Evolutionary conservation across 92 coral and sea anemone genomes (phyloP), one percentile per base, ranked within the genome.

Genomic region (Umimayanthus chanpuru): DNA sequence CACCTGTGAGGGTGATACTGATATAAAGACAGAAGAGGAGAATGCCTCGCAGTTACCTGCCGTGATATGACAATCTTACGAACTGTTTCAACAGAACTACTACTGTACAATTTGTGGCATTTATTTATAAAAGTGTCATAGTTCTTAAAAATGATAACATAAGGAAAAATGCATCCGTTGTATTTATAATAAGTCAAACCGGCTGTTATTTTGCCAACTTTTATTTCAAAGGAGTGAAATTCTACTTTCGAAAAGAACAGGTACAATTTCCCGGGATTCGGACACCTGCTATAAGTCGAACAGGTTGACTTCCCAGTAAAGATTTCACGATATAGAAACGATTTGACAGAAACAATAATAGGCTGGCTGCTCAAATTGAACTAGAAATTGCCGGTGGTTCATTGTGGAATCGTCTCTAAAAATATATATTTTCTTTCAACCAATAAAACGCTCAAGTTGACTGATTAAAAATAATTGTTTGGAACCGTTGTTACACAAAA

Each of bases 331-430:
- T 83, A 66, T 7, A 81, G 73, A 58, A 56, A 36, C 47, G 9
- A 15, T 8, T 65, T 26, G 66, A 41, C 29, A 36, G 25, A 41
- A 36, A 39, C 79, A n/a, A 68, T 30, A 83, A 47, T 71, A 11
- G 67, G 47, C 77, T 21, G 87, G 68, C 28, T 68, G 23, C 55
- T 5, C 8, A 11, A 77, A 82, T 67, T 41, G 53, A 82, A 82
- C 76, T 43, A 38, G 26, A 83, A 26, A 29, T 70, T 47, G 76
- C 87, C 77, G 77, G 87, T 70, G 77, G 78, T 70, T 83, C 66
- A 83, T 39, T 43, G 64, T 47, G 55, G 30, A 70, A 67, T 50
- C 36, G 74, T 32, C 47, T 53, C 16, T 44, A 28, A 83, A 25
- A n/a, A 23, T 15, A 29, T 78, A 28, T 43, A 68, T 44, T 83